These are phyloP conservation scores for Xiphias gladius DNA, from an alignment of 2,113 vertebrate genomes.

Conservation along the genomic window DNA sequence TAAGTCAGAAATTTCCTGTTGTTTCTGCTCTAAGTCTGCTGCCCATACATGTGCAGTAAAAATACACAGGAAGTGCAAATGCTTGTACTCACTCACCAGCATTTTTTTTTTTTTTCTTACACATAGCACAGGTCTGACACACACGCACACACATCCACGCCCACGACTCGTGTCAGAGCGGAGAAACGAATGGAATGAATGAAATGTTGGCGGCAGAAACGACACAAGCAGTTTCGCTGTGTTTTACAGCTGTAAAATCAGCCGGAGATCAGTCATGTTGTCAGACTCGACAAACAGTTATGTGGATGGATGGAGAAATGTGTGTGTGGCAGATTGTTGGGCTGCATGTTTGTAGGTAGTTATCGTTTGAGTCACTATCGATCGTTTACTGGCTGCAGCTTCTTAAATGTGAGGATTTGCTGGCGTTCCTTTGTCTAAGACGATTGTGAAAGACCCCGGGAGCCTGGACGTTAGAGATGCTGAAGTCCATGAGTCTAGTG, in stretches of 20 bases:
- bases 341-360: too few species aligned
- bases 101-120: background rate
- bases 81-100: background rate
- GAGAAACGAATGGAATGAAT: slow-evolving; percentile 56
- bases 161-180: slow-evolving; percentile 1
- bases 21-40: background rate
- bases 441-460: too few species aligned
- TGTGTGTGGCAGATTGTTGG: background rate
- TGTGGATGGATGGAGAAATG: background rate
- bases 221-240: background rate
- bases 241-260: slow-evolving; percentile 26
- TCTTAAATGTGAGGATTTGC: too few species aligned
- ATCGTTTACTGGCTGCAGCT: too few species aligned
- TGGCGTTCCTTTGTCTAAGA: too few species aligned
- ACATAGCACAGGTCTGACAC: slow-evolving; percentile 6
- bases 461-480: too few species aligned
- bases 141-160: background rate
- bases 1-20: slow-evolving; percentile 27
- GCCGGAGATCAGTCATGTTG: background rate
- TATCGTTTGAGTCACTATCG: too few species aligned
- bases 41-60: slow-evolving; percentile 1
- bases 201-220: slow-evolving; percentile 31
- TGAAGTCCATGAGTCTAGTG: too few species aligned
- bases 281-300: background rate
- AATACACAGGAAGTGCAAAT: background rate